phyloP scores from a whole-genome alignment of 2,113 vertebrate species.

The Gymnocephalus cernua region DNA sequence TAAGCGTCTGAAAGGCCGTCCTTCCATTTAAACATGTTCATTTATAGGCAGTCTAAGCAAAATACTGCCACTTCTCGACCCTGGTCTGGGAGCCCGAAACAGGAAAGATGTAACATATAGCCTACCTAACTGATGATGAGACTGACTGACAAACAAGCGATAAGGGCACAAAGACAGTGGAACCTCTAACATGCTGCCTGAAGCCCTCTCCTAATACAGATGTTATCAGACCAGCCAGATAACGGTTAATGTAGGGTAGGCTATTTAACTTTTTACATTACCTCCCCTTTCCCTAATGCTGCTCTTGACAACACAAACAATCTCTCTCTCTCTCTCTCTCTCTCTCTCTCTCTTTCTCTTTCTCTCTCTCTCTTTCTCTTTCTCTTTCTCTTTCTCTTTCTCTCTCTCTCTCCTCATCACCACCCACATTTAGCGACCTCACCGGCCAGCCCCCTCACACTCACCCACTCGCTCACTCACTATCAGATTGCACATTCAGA shows the following conservation, averaged over 20 bases:
- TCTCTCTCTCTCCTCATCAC: conserved; percentile 50
- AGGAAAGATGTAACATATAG: no score
- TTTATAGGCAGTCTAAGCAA: conserved; percentile 45
- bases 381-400: background rate
- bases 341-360: conserved; percentile 4
- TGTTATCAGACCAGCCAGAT: conserved; percentile 61
- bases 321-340: conserved; percentile 22
- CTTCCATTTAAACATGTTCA: conserved; percentile 41
- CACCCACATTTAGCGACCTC: conserved; percentile 73
- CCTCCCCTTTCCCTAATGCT: conserved; percentile 35
- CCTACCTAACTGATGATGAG: no score
- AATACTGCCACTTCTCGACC: no score
- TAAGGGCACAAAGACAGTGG: conserved; percentile 64
- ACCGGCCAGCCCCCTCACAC: conserved; percentile 69
- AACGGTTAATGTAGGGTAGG: conserved; percentile 48
- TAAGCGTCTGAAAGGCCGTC: conserved; percentile 23
- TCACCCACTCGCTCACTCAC: conserved; percentile 71
- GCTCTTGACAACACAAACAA: conserved; percentile 42
- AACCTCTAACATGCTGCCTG: conserved; percentile 62
- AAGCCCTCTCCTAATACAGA: conserved; percentile 45
- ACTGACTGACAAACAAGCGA: conserved; percentile 23
- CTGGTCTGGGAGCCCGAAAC: no score
- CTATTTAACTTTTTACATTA: conserved; percentile 68
- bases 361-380: background rate
- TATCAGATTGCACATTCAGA: conserved; percentile 72